Evolutionary conservation across 2,888 invertebrate species (phyloP).

Genomic region (Chrysomela aeneicollis): DNA sequence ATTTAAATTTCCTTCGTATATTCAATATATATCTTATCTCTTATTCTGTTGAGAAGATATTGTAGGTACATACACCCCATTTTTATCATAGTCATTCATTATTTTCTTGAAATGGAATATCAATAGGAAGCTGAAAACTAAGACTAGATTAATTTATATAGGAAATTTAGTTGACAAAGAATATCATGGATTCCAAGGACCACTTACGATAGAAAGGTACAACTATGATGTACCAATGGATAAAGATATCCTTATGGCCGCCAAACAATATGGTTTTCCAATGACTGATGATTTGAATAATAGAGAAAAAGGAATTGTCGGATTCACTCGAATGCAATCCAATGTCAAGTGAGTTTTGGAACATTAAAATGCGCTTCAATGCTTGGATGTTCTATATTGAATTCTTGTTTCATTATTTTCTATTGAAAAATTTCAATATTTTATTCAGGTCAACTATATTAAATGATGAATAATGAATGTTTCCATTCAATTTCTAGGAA

Average conservation of each 20-base stretch:
- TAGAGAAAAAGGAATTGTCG: slow-evolving; percentile 56
- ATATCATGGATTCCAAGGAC: slow-evolving; percentile 69
- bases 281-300: slow-evolving; percentile 69
- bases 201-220: slow-evolving; percentile 70
- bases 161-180: slow-evolving; percentile 53
- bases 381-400: too few species aligned
- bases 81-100: too few species aligned
- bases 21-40: too few species aligned
- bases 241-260: slow-evolving; percentile 66
- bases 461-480: not conserved
- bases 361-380: too few species aligned
- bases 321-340: slow-evolving; percentile 59
- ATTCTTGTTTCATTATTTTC: not conserved
- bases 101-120: too few species aligned
- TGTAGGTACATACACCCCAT: too few species aligned
- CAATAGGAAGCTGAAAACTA: too few species aligned
- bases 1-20: too few species aligned
- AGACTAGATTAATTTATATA: not conserved
- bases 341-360: slow-evolving; percentile 63
- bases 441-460: too few species aligned
- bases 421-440: too few species aligned
- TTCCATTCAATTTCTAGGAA: slow-evolving; percentile 29
- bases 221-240: slow-evolving; percentile 67
- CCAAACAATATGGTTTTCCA: slow-evolving; percentile 68
- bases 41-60: too few species aligned